Conservation (phyloP, 2,797 vertebrate genomes). For the Ctenochaetus hawaiiensis region DNA sequence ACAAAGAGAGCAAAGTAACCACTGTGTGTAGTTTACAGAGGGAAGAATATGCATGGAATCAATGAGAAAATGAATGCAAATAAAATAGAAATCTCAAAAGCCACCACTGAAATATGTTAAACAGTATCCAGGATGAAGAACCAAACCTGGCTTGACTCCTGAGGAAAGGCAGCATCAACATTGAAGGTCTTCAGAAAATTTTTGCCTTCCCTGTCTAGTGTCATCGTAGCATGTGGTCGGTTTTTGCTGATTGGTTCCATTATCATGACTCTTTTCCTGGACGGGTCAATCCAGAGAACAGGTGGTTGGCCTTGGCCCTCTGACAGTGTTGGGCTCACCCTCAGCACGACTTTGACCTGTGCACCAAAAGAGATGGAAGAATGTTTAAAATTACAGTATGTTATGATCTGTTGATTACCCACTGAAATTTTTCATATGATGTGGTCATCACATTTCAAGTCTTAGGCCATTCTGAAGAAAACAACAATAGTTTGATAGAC, state of each 20-base stretch:
- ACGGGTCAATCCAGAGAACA: slow-evolving; percentile 91
- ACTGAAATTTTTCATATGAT: background rate
- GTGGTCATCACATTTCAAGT: too few relatives aligned
- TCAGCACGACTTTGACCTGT: slow-evolving; percentile 96
- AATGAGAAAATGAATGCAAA: background rate
- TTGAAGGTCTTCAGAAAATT: slow-evolving; percentile 93
- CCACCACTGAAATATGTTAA: background rate
- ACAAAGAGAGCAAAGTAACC: slow-evolving; percentile 22
- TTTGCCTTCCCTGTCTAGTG: slow-evolving; percentile 84
- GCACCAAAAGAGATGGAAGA: slow-evolving; percentile 24
- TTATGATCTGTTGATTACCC: background rate
- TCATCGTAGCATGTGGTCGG: slow-evolving; percentile 84
- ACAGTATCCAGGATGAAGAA: background rate
- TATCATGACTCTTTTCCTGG: slow-evolving; percentile 92
- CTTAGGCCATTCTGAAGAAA: too few relatives aligned
- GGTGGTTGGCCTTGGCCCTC: slow-evolving; percentile 88
- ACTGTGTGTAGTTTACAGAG: slow-evolving; percentile 2
- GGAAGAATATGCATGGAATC: slow-evolving; percentile 8
- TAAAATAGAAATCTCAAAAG: background rate
- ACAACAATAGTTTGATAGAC: too few relatives aligned
- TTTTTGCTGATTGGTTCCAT: slow-evolving; percentile 88
- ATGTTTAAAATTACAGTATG: background rate
- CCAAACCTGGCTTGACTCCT: slow-evolving; percentile 94
- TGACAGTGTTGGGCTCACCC: slow-evolving; percentile 87
- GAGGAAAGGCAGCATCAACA: slow-evolving; percentile 93